A percentile compares a stretch with the other conserved stretches of the same genome.
phyloP scores from a whole-genome alignment of 2,888 invertebrate species.

The Perithous albicinctus region DNA sequence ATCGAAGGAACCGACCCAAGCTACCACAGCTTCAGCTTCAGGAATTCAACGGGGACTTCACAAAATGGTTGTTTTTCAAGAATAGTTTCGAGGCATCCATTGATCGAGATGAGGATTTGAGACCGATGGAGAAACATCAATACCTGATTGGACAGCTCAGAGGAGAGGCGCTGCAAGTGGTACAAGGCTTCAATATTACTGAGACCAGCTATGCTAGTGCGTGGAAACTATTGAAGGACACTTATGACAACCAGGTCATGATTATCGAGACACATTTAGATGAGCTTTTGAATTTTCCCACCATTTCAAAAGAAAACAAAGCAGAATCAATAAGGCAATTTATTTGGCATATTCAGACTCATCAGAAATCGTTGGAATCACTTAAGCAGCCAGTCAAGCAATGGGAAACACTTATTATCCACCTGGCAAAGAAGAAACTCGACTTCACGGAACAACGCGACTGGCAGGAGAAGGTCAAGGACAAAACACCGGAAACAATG shows the following conservation, averaged over 20 bases:
- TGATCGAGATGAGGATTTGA: constrained; percentile 15
- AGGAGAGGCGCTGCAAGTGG: constrained; percentile 42
- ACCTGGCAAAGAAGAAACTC: constrained; percentile 51
- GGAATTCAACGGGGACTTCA: constrained; percentile 51
- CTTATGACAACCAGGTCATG: constrained; percentile 45
- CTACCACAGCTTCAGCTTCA: constrained; percentile 38
- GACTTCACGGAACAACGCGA: constrained; percentile 47
- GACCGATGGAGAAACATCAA: constrained; percentile 56
- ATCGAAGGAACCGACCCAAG: constrained; percentile 33
- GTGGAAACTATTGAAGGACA: constrained; percentile 25
- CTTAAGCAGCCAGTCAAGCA: constrained; percentile 40
- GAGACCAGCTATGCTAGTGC: constrained; percentile 43
- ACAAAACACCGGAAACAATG: constrained; percentile 28
- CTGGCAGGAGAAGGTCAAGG: constrained; percentile 49
- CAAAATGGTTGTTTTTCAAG: constrained; percentile 49
- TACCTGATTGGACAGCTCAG: constrained; percentile 44
- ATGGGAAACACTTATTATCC: constrained; percentile 52
- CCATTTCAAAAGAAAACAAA: constrained; percentile 49
- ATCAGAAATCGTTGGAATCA: constrained; percentile 32
- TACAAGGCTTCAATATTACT: constrained; percentile 41
- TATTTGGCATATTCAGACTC: constrained; percentile 52
- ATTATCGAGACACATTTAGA: constrained; percentile 57
- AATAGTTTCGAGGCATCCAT: constrained; percentile 53
- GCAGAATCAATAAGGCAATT: constrained; percentile 50
- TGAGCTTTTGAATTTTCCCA: constrained; percentile 49